Conservation (phyloP, 2,797 vertebrate genomes). For the Podarcis siculus region DNA sequence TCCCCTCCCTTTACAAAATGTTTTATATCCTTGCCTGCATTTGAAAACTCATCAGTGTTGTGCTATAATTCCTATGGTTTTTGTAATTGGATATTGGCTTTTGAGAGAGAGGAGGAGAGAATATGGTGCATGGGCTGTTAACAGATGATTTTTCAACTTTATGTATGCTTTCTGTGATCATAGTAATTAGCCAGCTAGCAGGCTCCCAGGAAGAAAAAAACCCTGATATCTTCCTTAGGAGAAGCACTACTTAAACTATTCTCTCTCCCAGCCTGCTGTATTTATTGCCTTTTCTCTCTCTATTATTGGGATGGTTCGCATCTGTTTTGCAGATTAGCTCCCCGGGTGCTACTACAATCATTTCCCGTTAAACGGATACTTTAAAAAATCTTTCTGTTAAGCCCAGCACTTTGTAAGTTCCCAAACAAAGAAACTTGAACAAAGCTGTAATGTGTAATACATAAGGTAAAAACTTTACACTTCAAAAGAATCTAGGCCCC, state of each 20-base stretch:
- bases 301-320: neutral
- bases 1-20: neutral
- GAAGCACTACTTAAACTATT: neutral
- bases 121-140: neutral
- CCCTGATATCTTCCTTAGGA: neutral
- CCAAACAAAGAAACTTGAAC: conserved; percentile 14
- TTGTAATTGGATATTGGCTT: conserved; percentile 27
- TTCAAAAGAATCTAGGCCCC: neutral
- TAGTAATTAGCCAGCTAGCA: conserved; percentile 10
- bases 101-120: neutral
- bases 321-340: conserved; percentile 15
- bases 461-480: neutral
- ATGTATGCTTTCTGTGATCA: neutral
- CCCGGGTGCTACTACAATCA: neutral
- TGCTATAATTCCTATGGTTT: conserved; percentile 10
- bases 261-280: neutral
- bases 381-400: conserved; percentile 10
- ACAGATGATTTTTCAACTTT: conserved; percentile 38
- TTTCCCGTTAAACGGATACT: neutral
- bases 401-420: conserved; percentile 6
- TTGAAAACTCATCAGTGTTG: neutral
- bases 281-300: neutral
- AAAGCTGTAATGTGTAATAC: neutral
- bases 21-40: neutral
- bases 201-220: neutral